Base-by-base conservation (phyloP, 2,888 invertebrate species). In the Eupithecia dodoneata region DNA sequence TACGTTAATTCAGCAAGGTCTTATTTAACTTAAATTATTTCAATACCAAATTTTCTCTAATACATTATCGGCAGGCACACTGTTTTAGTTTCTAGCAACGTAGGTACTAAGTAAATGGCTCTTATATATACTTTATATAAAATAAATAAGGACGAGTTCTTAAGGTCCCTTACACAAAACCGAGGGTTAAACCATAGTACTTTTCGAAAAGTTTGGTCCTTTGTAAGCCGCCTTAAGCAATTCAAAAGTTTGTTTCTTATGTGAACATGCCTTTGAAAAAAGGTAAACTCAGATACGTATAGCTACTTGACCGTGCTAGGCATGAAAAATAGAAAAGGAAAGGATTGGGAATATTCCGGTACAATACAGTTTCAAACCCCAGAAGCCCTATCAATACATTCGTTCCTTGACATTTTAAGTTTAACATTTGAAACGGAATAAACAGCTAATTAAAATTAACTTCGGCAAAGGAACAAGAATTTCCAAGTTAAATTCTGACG, bases 401-500 rank as follows among this genome's bases (percentile, higher is more conserved):
- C 45, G 42, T n/a, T 47, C 4, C 65, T 65, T 41, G 0, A 63
- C 9, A 63, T 63, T 41, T n/a, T 15, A 52, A 6, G 6, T 41
- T 65, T 41, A 12, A 66, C 6, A 42, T 66, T 42, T n/a, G 3
- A 75, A 75, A 73, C 73, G 47, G 76, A 70, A 73, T 84, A 79
- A 84, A 82, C 80, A 78, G 73, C 75, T 82, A 81, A 85, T 81
- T 83, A 81, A 79, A 83, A 82, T 81, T 81, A 82, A 80, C 79
- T 81, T 72, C 67, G 82, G 82, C 83, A 79, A 83, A 85, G 82
- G 85, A 87, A 86, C 87, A 86, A 86, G 84, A 85, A 87, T 87
- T 86, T 85, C 79, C 80, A 83, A 85, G 85, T 86, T 86, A 83
- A 87, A 86, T 85, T 88, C 84, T 83, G 81, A 86, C 84, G 80